These are phyloP conservation scores for Brachypalpus laphriformis DNA, from an alignment of 2,888 invertebrate species.

Conservation along the genomic window DNA sequence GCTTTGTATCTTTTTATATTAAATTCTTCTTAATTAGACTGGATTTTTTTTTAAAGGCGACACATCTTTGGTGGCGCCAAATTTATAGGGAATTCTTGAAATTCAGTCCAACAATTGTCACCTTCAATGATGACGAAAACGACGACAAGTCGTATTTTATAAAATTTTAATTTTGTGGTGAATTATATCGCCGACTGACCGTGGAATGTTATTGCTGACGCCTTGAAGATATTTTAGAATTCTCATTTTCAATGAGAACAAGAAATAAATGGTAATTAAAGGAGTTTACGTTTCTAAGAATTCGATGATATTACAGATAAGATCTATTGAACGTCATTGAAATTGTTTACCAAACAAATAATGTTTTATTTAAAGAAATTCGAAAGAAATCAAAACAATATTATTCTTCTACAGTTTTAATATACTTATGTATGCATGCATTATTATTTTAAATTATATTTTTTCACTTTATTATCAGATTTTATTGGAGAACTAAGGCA, in stretches of 20 bases:
- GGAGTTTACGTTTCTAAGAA: not conserved
- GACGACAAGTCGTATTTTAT: not conserved
- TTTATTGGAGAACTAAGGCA: no score
- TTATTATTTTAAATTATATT: no score
- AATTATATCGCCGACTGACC: not conserved
- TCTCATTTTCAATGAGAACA: not conserved
- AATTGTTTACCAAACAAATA: not conserved
- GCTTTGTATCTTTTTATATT: not conserved
- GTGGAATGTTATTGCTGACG: not conserved
- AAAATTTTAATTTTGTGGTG: not conserved
- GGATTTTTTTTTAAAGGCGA: not conserved
- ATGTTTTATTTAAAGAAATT: not conserved
- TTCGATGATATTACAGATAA: not conserved
- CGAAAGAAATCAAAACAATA: not conserved
- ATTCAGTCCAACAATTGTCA: constrained; percentile 1
- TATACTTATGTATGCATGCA: no score
- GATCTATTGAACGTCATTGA: not conserved
- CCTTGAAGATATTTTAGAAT: not conserved
- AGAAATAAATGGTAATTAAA: not conserved
- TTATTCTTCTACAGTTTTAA: no score
- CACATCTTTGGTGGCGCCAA: not conserved
- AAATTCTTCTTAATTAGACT: not conserved
- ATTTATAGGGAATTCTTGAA: not conserved
- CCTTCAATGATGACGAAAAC: not conserved
- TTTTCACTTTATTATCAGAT: no score